These are phyloP conservation scores for Musca domestica DNA, from an alignment of 1,140 invertebrate species.

Conservation along the genomic window DNA sequence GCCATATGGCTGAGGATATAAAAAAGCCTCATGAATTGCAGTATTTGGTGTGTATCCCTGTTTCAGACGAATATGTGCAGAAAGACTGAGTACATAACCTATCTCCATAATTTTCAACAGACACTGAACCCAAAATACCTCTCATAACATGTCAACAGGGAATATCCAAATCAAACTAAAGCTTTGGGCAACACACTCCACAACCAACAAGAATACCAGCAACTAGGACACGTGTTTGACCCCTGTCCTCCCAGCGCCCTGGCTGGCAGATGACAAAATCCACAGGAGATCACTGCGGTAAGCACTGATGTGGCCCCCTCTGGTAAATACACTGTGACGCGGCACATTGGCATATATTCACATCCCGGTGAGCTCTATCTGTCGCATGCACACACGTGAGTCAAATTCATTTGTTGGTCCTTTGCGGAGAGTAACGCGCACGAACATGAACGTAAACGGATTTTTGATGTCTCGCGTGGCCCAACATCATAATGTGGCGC, in stretches of 20 bases:
- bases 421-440: no score
- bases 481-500: no score
- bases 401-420: constrained; percentile 13
- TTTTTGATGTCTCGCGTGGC: no score
- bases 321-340: background rate
- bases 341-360: background rate
- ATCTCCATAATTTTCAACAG: no score
- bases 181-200: background rate
- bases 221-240: constrained; percentile 4
- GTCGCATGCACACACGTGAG: constrained; percentile 18
- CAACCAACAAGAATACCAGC: background rate
- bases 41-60: no score
- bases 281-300: constrained; percentile 21
- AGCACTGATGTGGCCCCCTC: background rate
- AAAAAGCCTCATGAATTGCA: no score
- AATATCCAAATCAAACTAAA: background rate
- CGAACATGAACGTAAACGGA: no score
- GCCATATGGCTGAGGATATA: no score
- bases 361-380: background rate
- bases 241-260: background rate
- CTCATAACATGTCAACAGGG: constrained; percentile 8
- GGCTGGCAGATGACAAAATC: background rate
- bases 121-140: no score
- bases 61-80: no score
- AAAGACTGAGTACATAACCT: no score